Evolutionary conservation across 2,797 vertebrate species (phyloP).

Genomic region (Paguma larvata): DNA sequence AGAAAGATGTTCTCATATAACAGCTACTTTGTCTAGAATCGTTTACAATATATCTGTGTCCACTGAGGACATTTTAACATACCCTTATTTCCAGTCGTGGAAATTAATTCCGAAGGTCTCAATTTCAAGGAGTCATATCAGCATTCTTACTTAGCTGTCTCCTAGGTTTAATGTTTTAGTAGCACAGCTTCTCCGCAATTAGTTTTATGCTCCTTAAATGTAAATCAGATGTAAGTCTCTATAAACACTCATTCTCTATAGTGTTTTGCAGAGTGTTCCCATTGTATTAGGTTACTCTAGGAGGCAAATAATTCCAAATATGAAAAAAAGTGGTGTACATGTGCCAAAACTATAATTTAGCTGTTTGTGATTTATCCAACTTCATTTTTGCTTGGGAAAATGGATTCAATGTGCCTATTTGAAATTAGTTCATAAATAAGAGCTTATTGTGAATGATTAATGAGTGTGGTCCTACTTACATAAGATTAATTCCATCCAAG

Average conservation of each 20-base stretch:
- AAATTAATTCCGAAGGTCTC: conserved; percentile 81
- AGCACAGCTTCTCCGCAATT: conserved; percentile 82
- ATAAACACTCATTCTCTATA: conserved; percentile 80
- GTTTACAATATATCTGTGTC: conserved; percentile 74
- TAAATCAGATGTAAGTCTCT: conserved; percentile 84
- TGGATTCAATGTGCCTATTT: conserved; percentile 80
- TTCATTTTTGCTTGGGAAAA: conserved; percentile 77
- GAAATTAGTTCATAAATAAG: conserved; percentile 82
- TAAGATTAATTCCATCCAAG: conserved; percentile 73
- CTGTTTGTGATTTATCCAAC: conserved; percentile 79
- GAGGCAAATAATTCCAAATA: conserved; percentile 80
- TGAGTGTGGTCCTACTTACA: conserved; percentile 73
- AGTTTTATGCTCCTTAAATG: conserved; percentile 83
- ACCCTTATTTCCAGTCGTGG: conserved; percentile 67
- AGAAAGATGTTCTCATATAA: conserved; percentile 80
- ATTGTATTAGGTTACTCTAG: conserved; percentile 83
- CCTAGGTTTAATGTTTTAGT: conserved; percentile 79
- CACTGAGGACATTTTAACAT: conserved; percentile 77
- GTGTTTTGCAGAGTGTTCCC: conserved; percentile 73
- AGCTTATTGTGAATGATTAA: conserved; percentile 81
- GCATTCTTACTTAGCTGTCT: conserved; percentile 66
- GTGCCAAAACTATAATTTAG: conserved; percentile 83
- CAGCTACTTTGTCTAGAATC: conserved; percentile 80
- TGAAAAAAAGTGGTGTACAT: conserved; percentile 73
- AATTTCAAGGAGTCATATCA: conserved; percentile 64